These are phyloP conservation scores for Salvelinus sp. DNA, from an alignment of 2,113 vertebrate genomes.

Conservation along the genomic window DNA sequence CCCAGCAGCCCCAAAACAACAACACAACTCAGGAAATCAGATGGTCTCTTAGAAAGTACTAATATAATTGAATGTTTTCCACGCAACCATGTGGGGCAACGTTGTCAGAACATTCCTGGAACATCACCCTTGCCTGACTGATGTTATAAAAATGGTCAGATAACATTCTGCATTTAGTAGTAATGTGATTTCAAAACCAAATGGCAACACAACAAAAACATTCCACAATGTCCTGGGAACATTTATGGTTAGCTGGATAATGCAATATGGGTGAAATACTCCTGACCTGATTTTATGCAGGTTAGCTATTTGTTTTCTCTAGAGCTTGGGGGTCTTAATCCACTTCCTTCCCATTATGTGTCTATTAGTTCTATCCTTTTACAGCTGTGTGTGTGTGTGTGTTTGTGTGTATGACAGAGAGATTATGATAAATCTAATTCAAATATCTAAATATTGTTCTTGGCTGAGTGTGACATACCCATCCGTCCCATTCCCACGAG, in stretches of 20 bases:
- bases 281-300: too few species aligned
- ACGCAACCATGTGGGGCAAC: background rate
- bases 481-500: constrained; percentile 21
- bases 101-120: too few species aligned
- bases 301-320: constrained; percentile 27
- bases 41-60: background rate
- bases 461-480: constrained; percentile 21
- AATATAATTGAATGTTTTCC: too few species aligned
- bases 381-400: constrained; percentile 16
- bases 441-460: constrained; percentile 48
- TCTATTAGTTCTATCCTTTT: constrained; percentile 46
- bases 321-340: constrained; percentile 56
- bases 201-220: too few species aligned
- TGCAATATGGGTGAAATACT: too few species aligned
- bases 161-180: too few species aligned
- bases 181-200: too few species aligned
- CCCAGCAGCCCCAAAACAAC: background rate
- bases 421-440: constrained; percentile 39
- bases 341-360: constrained; percentile 56
- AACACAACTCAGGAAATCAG: background rate
- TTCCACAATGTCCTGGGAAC: too few species aligned
- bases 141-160: too few species aligned
- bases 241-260: too few species aligned
- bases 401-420: background rate
- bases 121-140: too few species aligned